Base-by-base conservation (phyloP, 2,797 vertebrate genomes). In the Hypotaenidia okinawae region DNA sequence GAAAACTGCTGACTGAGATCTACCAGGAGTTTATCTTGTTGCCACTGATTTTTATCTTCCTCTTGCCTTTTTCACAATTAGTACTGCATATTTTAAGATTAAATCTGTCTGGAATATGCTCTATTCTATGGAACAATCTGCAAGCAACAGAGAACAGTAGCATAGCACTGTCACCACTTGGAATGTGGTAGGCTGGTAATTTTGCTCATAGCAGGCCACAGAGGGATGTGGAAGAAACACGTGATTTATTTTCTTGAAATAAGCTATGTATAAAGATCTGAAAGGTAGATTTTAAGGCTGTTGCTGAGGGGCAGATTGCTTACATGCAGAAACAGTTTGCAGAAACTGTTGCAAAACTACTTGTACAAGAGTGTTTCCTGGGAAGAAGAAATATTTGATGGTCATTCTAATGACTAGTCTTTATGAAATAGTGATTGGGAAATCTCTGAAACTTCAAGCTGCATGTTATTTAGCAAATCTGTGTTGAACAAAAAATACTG, bases 61-160 rank as follows among this genome's bases (percentile, higher is more conserved):
- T 82, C 35, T 80, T 86, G 89, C 35, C 62, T 77, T 94, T 90
- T 84, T 82, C 59, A 85, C 75, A 93, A 94, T 94, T 93, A 94
- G 30, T 77, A 69, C 39, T 61, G 68, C n/a, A 43, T 93, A 88
- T 90, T 94, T 94, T 91, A 94, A 86, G 72, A 87, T 72, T 91
- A 91, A 93, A 76, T 77, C 64, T 73, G 41, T 66, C 68, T 94
- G 81, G 86, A 92, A 92, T 70, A 94, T 82, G 37, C 41, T 84
- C 30, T 75, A 43, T 84, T 92, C 63, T 87, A 19, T 7, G 54
- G 58, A 94, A 83, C 37, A 72, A 80, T 78, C 70, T 85, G 43
- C 66, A 90, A 81, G 82, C 72, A 84, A 80, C 54, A 84, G 59
- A 89, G 66, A 87, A 69, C 3, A 59, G 64, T 17, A 84, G 22